phyloP scores from a whole-genome alignment of 92 coral and sea anemone genomes.

The Desmophyllum pertusum region DNA sequence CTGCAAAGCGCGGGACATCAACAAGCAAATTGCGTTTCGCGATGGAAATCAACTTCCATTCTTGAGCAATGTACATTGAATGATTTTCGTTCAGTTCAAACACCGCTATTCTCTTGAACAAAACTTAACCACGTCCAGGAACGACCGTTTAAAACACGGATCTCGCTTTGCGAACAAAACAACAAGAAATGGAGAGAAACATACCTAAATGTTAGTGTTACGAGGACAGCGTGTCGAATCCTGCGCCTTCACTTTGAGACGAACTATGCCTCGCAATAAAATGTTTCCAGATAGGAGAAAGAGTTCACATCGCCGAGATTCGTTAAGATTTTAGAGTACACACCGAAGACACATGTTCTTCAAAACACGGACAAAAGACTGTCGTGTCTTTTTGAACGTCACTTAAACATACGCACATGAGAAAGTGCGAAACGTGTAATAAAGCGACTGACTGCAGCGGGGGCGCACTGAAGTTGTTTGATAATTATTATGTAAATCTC shows the following conservation, averaged over 20 bases:
- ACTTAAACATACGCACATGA: slow-evolving; percentile 13
- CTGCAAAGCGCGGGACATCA: neutral
- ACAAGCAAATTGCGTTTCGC: neutral
- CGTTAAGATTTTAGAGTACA: neutral
- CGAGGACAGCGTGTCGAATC: neutral
- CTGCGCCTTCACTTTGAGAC: neutral
- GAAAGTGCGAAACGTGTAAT: slow-evolving; percentile 26
- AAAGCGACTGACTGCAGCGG: slow-evolving; percentile 3
- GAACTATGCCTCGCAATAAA: neutral
- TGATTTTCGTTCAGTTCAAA: neutral
- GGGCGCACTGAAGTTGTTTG: slow-evolving; percentile 16
- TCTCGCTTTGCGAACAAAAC: neutral
- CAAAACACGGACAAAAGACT: neutral
- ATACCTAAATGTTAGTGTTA: neutral
- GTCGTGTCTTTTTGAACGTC: slow-evolving; percentile 4
- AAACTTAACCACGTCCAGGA: neutral
- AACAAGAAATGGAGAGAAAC: neutral
- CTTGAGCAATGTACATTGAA: neutral
- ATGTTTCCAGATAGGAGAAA: neutral
- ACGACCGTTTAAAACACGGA: neutral
- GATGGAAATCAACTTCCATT: neutral
- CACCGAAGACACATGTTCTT: neutral
- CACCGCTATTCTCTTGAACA: neutral
- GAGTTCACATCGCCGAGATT: neutral
- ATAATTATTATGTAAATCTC: slow-evolving; percentile 41